Evolutionary conservation across 2,888 invertebrate species (phyloP).

Genomic region (Germaria angustata): DNA sequence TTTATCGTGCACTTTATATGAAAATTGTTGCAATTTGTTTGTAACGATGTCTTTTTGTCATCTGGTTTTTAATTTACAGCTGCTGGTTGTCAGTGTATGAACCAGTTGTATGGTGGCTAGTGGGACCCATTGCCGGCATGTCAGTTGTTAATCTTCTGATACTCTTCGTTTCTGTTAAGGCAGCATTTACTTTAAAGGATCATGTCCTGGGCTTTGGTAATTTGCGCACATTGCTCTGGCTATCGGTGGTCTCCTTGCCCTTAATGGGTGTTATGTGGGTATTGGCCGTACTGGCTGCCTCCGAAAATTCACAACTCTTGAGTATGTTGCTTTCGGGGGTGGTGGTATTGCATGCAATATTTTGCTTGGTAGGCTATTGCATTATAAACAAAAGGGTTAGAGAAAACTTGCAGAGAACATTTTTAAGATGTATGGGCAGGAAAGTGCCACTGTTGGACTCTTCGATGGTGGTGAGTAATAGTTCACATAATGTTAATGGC

Average conservation of each 20-base stretch:
- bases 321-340: slow-evolving; percentile 89
- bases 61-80: slow-evolving; percentile 81
- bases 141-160: slow-evolving; percentile 89
- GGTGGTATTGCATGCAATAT: slow-evolving; percentile 89
- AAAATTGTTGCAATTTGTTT: slow-evolving; percentile 18
- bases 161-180: slow-evolving; percentile 91
- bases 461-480: slow-evolving; percentile 86
- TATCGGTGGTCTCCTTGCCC: slow-evolving; percentile 92
- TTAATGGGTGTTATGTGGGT: slow-evolving; percentile 93
- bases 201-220: slow-evolving; percentile 93
- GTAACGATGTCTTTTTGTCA: neutral
- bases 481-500: slow-evolving; percentile 87
- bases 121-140: slow-evolving; percentile 91
- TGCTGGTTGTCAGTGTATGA: slow-evolving; percentile 98
- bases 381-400: slow-evolving; percentile 92
- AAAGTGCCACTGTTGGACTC: slow-evolving; percentile 90
- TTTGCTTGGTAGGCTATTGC: slow-evolving; percentile 92
- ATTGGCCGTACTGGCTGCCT: slow-evolving; percentile 88
- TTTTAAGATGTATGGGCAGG: slow-evolving; percentile 88
- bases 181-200: slow-evolving; percentile 94
- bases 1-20: neutral
- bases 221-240: slow-evolving; percentile 90
- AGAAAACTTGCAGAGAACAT: slow-evolving; percentile 83
- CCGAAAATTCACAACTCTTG: slow-evolving; percentile 86
- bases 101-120: slow-evolving; percentile 96